Conservation (phyloP, 2,888 invertebrate species). For the Drymonia ruficornis region DNA sequence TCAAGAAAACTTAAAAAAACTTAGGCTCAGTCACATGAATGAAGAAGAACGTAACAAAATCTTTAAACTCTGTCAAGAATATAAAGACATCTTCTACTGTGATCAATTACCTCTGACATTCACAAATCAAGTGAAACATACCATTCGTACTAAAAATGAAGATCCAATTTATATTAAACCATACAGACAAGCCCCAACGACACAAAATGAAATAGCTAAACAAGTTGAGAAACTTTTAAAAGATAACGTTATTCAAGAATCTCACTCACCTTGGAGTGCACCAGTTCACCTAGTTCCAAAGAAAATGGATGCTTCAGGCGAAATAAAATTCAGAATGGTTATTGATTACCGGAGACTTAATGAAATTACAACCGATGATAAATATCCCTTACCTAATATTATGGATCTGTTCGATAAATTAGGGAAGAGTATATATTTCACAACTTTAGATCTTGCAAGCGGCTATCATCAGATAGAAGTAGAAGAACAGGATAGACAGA, state of each 20-base stretch:
- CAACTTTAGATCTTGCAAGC: conserved; percentile 4
- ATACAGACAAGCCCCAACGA: too few species aligned
- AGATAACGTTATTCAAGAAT: conserved; percentile 2
- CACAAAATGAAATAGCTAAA: too few species aligned
- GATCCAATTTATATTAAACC: too few species aligned
- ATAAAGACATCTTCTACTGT: too few species aligned
- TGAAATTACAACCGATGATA: conserved; percentile 14
- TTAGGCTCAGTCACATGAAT: too few species aligned
- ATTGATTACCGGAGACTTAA: conserved; percentile 52
- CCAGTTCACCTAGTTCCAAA: conserved; percentile 8
- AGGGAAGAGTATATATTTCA: conserved; percentile 12
- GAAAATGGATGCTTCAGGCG: conserved; percentile 5
- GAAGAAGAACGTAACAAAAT: too few species aligned
- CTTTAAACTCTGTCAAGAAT: too few species aligned
- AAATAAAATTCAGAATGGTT: conserved; percentile 36
- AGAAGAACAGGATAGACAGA: background rate
- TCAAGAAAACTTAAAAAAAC: too few species aligned
- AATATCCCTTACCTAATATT: conserved; percentile 31
- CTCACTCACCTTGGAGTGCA: background rate
- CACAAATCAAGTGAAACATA: too few species aligned
- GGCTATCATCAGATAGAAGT: conserved; percentile 25
- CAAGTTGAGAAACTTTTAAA: conserved; percentile 6
- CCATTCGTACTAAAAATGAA: too few species aligned
- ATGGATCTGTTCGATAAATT: conserved; percentile 27
- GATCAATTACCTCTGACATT: too few species aligned